Percentiles rank a stretch among this genome's conserved stretches.
Conservation (phyloP, 2,113 vertebrate species). For the Heterotilapia buettikoferi region DNA sequence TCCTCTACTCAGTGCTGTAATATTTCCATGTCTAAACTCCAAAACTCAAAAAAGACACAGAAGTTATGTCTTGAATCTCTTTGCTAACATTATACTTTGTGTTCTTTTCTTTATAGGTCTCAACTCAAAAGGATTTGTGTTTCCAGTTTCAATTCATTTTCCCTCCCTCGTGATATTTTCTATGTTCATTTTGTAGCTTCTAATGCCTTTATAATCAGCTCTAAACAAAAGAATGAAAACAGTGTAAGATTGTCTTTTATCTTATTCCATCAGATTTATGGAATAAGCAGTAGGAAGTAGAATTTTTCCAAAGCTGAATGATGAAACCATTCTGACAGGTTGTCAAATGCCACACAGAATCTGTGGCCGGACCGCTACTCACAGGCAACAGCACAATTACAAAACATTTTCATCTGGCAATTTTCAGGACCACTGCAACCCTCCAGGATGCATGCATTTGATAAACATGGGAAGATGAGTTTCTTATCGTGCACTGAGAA, state of each 20-base stretch:
- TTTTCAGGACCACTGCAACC: slow-evolving; percentile 13
- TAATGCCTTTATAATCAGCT: neutral
- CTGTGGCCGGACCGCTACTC: neutral
- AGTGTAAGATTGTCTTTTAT: neutral
- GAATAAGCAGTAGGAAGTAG: neutral
- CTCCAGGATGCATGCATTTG: neutral
- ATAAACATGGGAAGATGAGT: neutral
- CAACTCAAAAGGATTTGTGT: slow-evolving; percentile 57
- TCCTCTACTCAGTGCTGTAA: neutral
- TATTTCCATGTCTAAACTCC: neutral
- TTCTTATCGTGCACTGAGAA: slow-evolving; percentile 2
- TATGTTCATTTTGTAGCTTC: slow-evolving; percentile 36
- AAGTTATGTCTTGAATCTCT: neutral
- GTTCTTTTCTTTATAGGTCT: slow-evolving; percentile 52
- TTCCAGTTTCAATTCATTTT: slow-evolving; percentile 23
- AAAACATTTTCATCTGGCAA: slow-evolving; percentile 3
- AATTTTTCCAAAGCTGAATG: neutral
- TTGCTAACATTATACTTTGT: neutral
- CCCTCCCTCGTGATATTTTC: slow-evolving; percentile 23
- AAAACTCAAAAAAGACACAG: neutral
- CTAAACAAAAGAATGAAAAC: neutral
- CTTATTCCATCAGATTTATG: neutral
- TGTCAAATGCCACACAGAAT: slow-evolving; percentile 1
- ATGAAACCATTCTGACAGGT: neutral
- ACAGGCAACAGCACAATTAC: neutral